A percentile compares a stretch with the other conserved stretches of the same genome.
Evolutionary conservation across 2,888 invertebrate genomes (phyloP).

Genomic region (Cylloceria caligata): DNA sequence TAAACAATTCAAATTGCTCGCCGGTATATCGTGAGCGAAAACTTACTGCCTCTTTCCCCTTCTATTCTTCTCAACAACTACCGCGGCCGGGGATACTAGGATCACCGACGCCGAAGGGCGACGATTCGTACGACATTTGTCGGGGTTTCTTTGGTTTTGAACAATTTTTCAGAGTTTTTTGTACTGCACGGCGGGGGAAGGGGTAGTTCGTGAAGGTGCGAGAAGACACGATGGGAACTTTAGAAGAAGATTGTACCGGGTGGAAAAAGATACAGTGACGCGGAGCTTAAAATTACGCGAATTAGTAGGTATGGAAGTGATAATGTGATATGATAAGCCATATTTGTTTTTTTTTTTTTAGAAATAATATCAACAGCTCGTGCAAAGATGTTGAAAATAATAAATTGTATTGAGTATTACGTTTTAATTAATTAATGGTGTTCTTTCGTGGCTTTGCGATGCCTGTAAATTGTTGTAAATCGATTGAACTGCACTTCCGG

Average conservation of each 20-base stretch:
- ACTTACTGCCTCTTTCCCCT: neutral
- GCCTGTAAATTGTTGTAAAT: neutral
- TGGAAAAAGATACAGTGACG: neutral
- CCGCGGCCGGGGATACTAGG: conserved; percentile 12
- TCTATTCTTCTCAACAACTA: neutral
- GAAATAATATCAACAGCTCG: too few species aligned
- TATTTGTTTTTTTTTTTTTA: too few species aligned
- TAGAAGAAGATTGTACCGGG: neutral
- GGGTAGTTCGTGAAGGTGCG: neutral
- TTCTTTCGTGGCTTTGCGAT: neutral
- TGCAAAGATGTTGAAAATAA: too few species aligned
- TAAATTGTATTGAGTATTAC: too few species aligned
- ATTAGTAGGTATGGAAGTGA: too few species aligned
- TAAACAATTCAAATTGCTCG: conserved; percentile 68
- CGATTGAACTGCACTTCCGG: neutral
- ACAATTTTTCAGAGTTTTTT: conserved; percentile 26
- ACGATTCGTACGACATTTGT: conserved; percentile 30
- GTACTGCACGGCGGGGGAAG: neutral
- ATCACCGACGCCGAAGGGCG: conserved; percentile 29
- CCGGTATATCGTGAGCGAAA: conserved; percentile 33
- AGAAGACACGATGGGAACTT: neutral
- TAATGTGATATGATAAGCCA: too few species aligned
- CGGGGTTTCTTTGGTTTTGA: conserved; percentile 22
- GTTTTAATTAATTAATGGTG: too few species aligned
- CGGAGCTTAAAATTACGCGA: neutral